Percentiles rank a stretch among this genome's conserved stretches.
Conservation (phyloP, 2,797 vertebrate genomes). For the Crenuchus spilurus region DNA sequence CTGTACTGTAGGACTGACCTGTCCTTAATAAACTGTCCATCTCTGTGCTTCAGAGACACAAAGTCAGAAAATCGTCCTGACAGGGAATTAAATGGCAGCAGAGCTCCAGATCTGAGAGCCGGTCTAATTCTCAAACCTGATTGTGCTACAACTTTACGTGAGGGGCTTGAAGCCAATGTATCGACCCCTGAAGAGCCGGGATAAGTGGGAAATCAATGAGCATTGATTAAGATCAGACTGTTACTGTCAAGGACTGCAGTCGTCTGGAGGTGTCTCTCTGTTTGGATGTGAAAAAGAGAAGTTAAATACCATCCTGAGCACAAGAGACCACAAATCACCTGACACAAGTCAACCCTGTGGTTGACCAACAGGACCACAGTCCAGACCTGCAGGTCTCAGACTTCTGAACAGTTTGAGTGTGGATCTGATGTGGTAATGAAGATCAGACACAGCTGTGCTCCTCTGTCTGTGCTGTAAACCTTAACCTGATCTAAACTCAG, state of each 20-base stretch:
- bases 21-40: conserved; percentile 37
- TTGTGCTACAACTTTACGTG: conserved; percentile 8
- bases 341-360: background rate
- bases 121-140: background rate
- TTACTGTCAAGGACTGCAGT: conserved; percentile 32
- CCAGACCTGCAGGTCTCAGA: no score
- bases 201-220: conserved; percentile 52
- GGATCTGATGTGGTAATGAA: no score
- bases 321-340: background rate
- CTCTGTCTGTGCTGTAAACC: no score
- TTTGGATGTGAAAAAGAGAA: conserved; percentile 4
- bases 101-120: conserved; percentile 4
- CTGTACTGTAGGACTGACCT: background rate
- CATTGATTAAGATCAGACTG: conserved; percentile 53
- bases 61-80: conserved; percentile 24
- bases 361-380: no score
- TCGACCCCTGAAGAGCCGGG: conserved; percentile 31
- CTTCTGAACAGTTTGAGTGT: no score
- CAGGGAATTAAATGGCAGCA: conserved; percentile 23
- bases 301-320: background rate
- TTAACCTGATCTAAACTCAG: no score
- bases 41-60: conserved; percentile 25
- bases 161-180: conserved; percentile 18
- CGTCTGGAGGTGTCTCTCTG: background rate
- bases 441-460: no score